These are phyloP conservation scores for Hapalemur alaotrensis DNA, from an alignment of 2,797 vertebrate genomes.

Conservation along the genomic window DNA sequence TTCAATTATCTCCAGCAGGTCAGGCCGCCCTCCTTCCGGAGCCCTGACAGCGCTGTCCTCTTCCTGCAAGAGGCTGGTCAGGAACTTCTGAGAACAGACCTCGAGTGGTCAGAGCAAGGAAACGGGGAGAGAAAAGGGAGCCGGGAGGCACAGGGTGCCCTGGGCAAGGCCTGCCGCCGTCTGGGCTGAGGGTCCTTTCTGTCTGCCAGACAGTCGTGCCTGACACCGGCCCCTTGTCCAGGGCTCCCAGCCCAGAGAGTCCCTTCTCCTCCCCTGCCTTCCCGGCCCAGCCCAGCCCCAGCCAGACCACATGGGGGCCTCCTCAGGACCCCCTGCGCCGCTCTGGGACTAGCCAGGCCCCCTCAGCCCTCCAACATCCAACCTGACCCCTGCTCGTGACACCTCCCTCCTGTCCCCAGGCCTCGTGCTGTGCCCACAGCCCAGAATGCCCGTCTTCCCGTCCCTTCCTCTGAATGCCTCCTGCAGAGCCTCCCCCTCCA, in stretches of 20 bases:
- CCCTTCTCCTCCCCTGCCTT: not conserved
- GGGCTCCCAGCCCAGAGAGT: not conserved
- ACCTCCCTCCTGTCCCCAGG: no score
- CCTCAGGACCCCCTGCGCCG: not conserved
- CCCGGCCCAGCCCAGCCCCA: not conserved
- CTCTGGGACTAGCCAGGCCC: not conserved
- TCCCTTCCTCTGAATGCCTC: not conserved
- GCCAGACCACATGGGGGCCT: not conserved
- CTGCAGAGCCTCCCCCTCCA: not conserved
- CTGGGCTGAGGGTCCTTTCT: not conserved
- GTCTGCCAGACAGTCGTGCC: rapidly evolving
- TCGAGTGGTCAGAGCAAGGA: not conserved
- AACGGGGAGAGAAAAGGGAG: not conserved
- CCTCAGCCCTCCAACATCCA: no score
- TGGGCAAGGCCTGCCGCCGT: no score
- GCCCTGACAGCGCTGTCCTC: rapidly evolving
- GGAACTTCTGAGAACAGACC: not conserved
- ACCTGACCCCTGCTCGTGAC: rapidly evolving
- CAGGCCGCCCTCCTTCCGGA: rapidly evolving
- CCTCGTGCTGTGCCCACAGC: not conserved
- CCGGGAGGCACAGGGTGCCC: not conserved
- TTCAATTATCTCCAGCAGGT: rapidly evolving
- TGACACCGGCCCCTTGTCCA: not conserved
- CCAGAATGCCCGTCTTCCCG: rapidly evolving
- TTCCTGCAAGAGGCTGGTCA: not conserved